phyloP scores from a whole-genome alignment of 2,113 vertebrate species.

The Rhagologus leucostigma region DNA sequence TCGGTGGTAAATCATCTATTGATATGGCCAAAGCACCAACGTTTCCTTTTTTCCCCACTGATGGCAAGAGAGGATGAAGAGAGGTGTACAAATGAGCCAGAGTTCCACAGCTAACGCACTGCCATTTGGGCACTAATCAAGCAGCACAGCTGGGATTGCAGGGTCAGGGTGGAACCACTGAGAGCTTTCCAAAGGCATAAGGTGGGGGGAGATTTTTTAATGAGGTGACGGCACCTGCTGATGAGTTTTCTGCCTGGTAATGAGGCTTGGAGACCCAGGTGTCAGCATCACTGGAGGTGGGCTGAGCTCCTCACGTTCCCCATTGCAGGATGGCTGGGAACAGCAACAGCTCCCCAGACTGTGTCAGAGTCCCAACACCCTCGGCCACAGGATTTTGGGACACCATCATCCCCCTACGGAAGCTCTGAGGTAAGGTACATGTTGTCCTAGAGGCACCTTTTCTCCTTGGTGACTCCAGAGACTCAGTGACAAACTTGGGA shows the following conservation, averaged over 20 bases:
- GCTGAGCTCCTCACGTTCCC: fast-evolving
- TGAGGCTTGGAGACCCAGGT: not conserved
- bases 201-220: not conserved
- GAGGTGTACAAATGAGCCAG: not conserved
- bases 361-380: not conserved
- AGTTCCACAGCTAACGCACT: not conserved
- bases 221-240: not conserved
- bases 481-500: too few relatives aligned
- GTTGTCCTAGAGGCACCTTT: not conserved
- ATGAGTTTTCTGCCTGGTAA: not conserved
- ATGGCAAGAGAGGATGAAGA: not conserved
- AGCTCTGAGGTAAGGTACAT: not conserved
- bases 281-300: not conserved
- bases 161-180: not conserved
- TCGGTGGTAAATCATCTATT: not conserved
- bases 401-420: fast-evolving
- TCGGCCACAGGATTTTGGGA: fast-evolving
- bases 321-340: fast-evolving
- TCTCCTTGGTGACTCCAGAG: not conserved
- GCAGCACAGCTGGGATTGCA: not conserved
- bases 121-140: not conserved
- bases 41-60: not conserved
- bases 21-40: not conserved
- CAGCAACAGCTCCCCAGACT: not conserved
- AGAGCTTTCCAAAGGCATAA: not conserved